phyloP scores from a whole-genome alignment of 2,113 vertebrate species.

The Rhegmatorhina hoffmannsi region DNA sequence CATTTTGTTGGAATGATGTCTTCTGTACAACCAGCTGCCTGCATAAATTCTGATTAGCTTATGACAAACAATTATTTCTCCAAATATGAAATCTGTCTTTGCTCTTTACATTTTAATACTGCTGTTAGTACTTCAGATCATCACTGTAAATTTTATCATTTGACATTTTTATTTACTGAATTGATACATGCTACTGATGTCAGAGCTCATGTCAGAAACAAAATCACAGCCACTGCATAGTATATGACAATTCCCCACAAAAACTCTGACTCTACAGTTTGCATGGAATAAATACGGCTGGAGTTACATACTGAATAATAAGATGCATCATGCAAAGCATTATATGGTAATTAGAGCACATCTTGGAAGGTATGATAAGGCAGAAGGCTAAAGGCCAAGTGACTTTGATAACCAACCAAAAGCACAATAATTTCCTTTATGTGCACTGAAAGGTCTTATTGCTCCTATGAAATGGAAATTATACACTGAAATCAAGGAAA shows the following conservation, averaged over 20 bases:
- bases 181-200: slow-evolving; percentile 54
- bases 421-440: slow-evolving; percentile 64
- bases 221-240: slow-evolving; percentile 65
- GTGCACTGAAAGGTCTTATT: slow-evolving; percentile 55
- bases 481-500: slow-evolving; percentile 33
- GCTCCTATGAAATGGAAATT: slow-evolving; percentile 57
- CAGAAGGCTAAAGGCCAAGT: slow-evolving; percentile 62
- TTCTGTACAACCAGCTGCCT: slow-evolving; percentile 71
- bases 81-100: slow-evolving; percentile 39
- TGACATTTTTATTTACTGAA: slow-evolving; percentile 61
- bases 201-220: slow-evolving; percentile 58
- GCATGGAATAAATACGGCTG: slow-evolving; percentile 46
- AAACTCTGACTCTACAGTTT: slow-evolving; percentile 57
- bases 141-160: slow-evolving; percentile 43
- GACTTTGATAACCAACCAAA: slow-evolving; percentile 61
- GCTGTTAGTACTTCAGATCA: slow-evolving; percentile 66
- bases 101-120: slow-evolving; percentile 53
- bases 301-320: slow-evolving; percentile 37
- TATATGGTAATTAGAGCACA: slow-evolving; percentile 62
- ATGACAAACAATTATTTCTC: slow-evolving; percentile 54
- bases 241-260: slow-evolving; percentile 65
- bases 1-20: slow-evolving; percentile 49
- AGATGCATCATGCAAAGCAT: slow-evolving; percentile 57
- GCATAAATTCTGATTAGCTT: slow-evolving; percentile 48
- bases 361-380: slow-evolving; percentile 70